Conservation (phyloP, 2,113 vertebrate species). For the Scopus umbretta region DNA sequence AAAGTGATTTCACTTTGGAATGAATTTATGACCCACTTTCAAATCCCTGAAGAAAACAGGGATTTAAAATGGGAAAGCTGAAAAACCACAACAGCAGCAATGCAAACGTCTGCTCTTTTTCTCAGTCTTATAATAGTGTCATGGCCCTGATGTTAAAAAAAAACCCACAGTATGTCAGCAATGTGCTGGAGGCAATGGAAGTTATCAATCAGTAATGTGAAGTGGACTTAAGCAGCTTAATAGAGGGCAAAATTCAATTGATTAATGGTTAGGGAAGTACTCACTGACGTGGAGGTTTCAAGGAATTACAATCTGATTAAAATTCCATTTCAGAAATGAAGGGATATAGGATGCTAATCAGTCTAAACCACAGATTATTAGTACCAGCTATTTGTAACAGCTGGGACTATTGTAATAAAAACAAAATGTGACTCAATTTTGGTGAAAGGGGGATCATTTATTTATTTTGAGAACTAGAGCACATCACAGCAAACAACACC, state of each 20-base stretch:
- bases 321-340: slow-evolving; percentile 69
- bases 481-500: background rate
- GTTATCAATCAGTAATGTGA: slow-evolving; percentile 64
- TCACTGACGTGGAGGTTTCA: slow-evolving; percentile 37
- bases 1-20: slow-evolving; percentile 60
- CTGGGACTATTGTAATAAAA: slow-evolving; percentile 38
- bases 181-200: slow-evolving; percentile 7
- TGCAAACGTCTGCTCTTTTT: slow-evolving; percentile 27
- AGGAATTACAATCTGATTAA: slow-evolving; percentile 67
- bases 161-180: background rate
- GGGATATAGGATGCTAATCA: slow-evolving; percentile 63
- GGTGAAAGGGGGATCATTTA: background rate
- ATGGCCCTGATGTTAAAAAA: slow-evolving; percentile 1
- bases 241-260: slow-evolving; percentile 58
- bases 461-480: background rate
- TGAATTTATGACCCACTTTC: slow-evolving; percentile 65
- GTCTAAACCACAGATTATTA: slow-evolving; percentile 56
- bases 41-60: slow-evolving; percentile 61
- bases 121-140: slow-evolving; percentile 16
- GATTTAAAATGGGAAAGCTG: slow-evolving; percentile 41
- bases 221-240: slow-evolving; percentile 59
- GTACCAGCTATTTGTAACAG: slow-evolving; percentile 42
- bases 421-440: slow-evolving; percentile 8
- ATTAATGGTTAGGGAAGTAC: slow-evolving; percentile 57
- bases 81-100: slow-evolving; percentile 42